Evolutionary conservation across 2,113 vertebrate species (phyloP).

Genomic region (Hyaena hyaena): DNA sequence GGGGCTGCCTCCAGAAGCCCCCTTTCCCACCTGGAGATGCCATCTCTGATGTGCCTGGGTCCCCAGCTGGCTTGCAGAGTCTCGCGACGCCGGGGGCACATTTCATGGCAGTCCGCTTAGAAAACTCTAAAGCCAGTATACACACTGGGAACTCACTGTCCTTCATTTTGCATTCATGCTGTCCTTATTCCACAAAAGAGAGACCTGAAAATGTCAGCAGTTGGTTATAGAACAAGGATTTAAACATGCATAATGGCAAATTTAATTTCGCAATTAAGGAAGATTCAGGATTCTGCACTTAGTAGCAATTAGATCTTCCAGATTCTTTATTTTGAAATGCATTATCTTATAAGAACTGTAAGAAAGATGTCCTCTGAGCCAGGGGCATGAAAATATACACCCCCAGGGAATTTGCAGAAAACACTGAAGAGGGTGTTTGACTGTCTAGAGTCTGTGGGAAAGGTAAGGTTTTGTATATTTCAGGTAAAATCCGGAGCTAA

Average conservation of each 20-base stretch:
- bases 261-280: constrained; percentile 24
- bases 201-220: constrained; percentile 8
- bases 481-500: not conserved
- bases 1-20: not conserved
- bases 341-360: not conserved
- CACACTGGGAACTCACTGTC: not conserved
- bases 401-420: not conserved
- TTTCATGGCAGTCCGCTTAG: not conserved
- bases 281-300: not conserved
- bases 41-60: not conserved
- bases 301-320: not conserved
- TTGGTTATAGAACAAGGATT: not conserved
- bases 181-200: not conserved
- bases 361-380: not conserved
- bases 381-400: not conserved
- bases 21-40: not conserved
- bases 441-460: not conserved
- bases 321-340: not conserved
- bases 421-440: not conserved
- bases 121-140: not conserved
- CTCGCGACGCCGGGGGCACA: not conserved
- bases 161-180: not conserved
- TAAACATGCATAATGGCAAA: not conserved
- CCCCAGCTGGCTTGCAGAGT: not conserved
- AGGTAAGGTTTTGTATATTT: not conserved